Base-by-base conservation (phyloP, 2,113 vertebrate genomes). In the Periophthalmus modestus region DNA sequence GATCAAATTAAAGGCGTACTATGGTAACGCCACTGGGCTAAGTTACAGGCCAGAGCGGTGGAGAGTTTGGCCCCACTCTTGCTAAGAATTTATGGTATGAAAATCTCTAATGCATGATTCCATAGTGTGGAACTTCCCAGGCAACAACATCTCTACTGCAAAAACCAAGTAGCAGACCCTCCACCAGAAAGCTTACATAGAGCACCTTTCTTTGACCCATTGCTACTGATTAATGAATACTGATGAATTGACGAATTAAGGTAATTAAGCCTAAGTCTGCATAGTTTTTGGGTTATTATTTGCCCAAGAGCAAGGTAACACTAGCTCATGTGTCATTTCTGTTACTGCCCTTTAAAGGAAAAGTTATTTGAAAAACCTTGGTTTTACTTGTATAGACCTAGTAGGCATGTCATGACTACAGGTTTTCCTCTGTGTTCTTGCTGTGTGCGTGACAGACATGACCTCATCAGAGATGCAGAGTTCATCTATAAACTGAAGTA, bases 391-490 rank as follows among this genome's bases (percentile, higher is more conserved):
- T 43, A 9, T 43, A 10, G 52, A n/a, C 3, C 19, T 54, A 9
- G 18, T 54, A 54, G n/a, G 19, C 10, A 21, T n/a, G 19, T 19
- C 9, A n/a, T 55, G 19, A 55, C 52, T 54, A 6, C 9, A 55
- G 21, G n/a, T 21, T 7, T 11, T 55, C 39, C 39, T 21, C 21
- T 55, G 52, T 55, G 19, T 59, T 15, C 13, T 28, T 74, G 58
- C 58, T 28, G 69, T 71, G 67, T 63, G 66, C 11, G 69, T 65
- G 34, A 24, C 71, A 63, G 34, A 68, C 79, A 62, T 68, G 24
- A 78, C 79, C 69, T 83, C 48, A 82, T 88, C 79, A 82, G 77
- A 78, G 78, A 84, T 78, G 69, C 61, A 85, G 78, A 58, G 16
- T 78, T 85, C 74, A 75, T 77, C 66, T 78, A 73, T 81, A 72